Percentiles rank a stretch among this genome's conserved stretches.
Evolutionary conservation across 2,888 invertebrate genomes (phyloP).

Genomic region (Meganola albula): DNA sequence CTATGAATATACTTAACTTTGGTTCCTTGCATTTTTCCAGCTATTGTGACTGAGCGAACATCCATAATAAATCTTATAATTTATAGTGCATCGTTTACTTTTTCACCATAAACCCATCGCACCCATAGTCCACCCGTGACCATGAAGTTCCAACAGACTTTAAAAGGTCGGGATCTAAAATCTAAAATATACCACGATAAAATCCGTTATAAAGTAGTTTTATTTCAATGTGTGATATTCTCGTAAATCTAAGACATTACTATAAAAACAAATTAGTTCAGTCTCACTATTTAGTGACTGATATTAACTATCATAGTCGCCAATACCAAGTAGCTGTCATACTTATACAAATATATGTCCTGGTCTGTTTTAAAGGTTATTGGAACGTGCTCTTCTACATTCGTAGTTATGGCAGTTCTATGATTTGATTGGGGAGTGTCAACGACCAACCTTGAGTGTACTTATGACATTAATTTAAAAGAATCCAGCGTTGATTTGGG

Average conservation of each 20-base stretch:
- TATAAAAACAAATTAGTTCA: constrained; percentile 40
- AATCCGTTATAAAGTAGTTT: too few relatives aligned
- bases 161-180: too few relatives aligned
- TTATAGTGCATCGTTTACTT: too few relatives aligned
- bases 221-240: too few relatives aligned
- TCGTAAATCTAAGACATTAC: constrained; percentile 19
- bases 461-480: constrained; percentile 15
- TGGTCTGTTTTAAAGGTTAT: constrained; percentile 38
- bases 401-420: constrained; percentile 19
- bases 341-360: constrained; percentile 54
- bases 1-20: too few relatives aligned
- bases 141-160: too few relatives aligned
- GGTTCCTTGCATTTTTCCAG: too few relatives aligned
- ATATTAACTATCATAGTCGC: constrained; percentile 54
- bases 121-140: too few relatives aligned
- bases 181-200: too few relatives aligned
- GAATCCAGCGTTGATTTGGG: constrained; percentile 15
- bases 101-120: too few relatives aligned
- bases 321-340: constrained; percentile 64
- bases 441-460: constrained; percentile 29
- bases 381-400: constrained; percentile 34
- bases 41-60: too few relatives aligned
- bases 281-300: constrained; percentile 43
- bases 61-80: too few relatives aligned
- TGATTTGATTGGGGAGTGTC: constrained; percentile 18